Evolutionary conservation across 2,797 vertebrate genomes (phyloP).

Genomic region (Tenualosa thibaudeaui): DNA sequence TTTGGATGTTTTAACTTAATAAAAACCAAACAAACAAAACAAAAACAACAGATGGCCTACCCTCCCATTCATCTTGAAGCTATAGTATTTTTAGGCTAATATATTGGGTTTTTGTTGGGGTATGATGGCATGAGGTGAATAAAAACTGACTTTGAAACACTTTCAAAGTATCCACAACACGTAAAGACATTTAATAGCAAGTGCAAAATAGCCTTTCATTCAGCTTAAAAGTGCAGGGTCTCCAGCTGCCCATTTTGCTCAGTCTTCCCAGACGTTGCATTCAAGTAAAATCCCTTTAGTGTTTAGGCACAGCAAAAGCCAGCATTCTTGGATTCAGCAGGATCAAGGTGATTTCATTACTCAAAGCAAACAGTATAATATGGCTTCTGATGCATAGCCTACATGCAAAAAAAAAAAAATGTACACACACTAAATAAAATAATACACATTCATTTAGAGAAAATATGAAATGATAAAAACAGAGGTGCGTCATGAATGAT

Average conservation of each 20-base stretch:
- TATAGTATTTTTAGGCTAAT: too few species aligned
- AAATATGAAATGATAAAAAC: not conserved
- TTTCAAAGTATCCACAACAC: too few species aligned
- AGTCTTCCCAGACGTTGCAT: not conserved
- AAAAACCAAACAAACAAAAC: too few species aligned
- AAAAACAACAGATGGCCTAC: too few species aligned
- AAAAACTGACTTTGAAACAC: too few species aligned
- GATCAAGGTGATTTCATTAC: not conserved
- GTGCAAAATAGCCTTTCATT: not conserved
- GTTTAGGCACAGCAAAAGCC: not conserved
- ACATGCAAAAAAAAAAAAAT: not conserved
- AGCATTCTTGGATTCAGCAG: not conserved
- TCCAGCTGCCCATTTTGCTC: not conserved
- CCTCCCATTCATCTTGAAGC: too few species aligned
- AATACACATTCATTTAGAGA: not conserved
- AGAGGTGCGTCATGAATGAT: not conserved
- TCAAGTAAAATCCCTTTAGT: not conserved
- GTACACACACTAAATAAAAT: not conserved
- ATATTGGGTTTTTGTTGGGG: too few species aligned
- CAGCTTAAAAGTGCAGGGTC: not conserved
- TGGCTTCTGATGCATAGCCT: not conserved
- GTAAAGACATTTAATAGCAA: not conserved
- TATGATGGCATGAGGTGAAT: too few species aligned
- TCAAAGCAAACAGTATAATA: not conserved
- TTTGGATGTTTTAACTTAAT: too few species aligned